phyloP scores from a whole-genome alignment of 2,888 invertebrate species.

The Troilus luridus region DNA sequence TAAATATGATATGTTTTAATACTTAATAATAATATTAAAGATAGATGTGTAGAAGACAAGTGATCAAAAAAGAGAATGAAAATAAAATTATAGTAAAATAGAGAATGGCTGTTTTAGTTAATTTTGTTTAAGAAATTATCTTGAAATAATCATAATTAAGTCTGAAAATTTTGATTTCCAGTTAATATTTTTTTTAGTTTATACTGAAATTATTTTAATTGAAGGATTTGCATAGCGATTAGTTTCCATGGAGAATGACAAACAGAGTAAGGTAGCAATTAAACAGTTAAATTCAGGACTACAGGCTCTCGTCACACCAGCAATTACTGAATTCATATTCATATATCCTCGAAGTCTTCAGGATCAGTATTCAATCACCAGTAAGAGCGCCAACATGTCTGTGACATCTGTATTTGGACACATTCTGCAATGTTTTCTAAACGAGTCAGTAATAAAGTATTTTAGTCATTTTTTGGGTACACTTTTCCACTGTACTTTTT shows the following conservation, averaged over 20 bases:
- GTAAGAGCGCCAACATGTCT: background rate
- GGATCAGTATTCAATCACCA: background rate
- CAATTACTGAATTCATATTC: background rate
- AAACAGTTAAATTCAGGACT: background rate
- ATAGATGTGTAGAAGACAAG: too few relatives aligned
- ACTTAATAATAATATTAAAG: too few relatives aligned
- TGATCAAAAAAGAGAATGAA: too few relatives aligned
- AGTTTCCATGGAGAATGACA: background rate
- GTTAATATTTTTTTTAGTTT: background rate
- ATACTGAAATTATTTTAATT: background rate
- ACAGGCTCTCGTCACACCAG: background rate
- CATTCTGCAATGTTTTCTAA: background rate
- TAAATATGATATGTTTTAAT: too few relatives aligned
- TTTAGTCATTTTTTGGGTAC: background rate
- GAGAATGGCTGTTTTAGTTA: too few relatives aligned
- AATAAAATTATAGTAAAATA: too few relatives aligned
- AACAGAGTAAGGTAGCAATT: background rate
- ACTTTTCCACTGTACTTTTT: background rate
- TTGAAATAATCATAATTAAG: too few relatives aligned
- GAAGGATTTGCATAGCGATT: background rate
- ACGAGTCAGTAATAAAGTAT: background rate
- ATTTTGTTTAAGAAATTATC: too few relatives aligned
- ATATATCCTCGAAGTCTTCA: background rate
- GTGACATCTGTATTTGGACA: background rate
- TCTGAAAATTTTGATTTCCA: too few relatives aligned